Evolutionary conservation across 1,140 invertebrate genomes (phyloP).

Genomic region (Pinna nobilis): DNA sequence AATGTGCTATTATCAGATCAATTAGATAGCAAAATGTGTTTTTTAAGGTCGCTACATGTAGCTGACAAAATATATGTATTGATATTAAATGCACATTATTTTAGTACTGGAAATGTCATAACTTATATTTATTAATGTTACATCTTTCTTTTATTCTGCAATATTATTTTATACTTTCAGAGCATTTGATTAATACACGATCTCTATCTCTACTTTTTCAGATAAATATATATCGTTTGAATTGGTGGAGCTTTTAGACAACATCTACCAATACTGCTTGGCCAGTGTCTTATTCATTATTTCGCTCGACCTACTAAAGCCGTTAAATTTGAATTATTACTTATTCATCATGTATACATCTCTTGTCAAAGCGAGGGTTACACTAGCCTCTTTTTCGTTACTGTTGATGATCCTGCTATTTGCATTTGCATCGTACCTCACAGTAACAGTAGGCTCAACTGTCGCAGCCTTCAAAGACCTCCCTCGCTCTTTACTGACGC

Average conservation of each 20-base stretch:
- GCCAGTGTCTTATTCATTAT: conserved; percentile 38
- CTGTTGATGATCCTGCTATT: conserved; percentile 27
- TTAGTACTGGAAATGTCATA: too few species aligned
- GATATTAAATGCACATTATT: too few species aligned
- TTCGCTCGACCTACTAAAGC: conserved; percentile 39
- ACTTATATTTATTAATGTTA: too few species aligned
- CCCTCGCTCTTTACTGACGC: conserved; percentile 11
- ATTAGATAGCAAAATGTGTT: too few species aligned
- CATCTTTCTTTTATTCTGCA: background rate
- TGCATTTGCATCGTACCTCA: conserved; percentile 38
- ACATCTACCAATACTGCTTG: conserved; percentile 34
- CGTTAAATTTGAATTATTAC: conserved; percentile 44
- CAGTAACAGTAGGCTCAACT: conserved; percentile 20
- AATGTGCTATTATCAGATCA: too few species aligned
- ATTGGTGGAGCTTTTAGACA: conserved; percentile 24
- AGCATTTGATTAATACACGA: too few species aligned
- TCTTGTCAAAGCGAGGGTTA: conserved; percentile 6
- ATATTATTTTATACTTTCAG: background rate
- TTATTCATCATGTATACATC: conserved; percentile 42
- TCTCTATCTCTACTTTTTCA: conserved; percentile 27
- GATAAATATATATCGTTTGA: conserved; percentile 42
- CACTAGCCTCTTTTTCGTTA: conserved; percentile 21
- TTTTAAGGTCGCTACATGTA: too few species aligned
- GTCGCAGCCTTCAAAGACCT: conserved; percentile 17
- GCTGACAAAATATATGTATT: too few species aligned